phyloP scores from a whole-genome alignment of 2,113 vertebrate species.

The Passer domesticus region DNA sequence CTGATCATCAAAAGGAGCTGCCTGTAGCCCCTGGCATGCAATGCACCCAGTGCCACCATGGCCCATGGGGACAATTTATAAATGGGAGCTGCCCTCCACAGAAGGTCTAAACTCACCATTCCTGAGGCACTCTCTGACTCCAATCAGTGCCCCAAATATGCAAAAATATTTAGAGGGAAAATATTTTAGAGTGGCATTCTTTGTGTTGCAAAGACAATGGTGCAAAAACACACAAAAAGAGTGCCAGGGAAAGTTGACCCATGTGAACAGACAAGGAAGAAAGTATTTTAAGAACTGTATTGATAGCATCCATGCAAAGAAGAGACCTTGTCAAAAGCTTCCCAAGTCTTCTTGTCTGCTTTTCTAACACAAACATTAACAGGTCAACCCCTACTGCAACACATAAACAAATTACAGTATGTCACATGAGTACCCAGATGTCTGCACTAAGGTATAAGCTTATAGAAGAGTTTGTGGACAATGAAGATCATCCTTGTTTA shows the following conservation, averaged over 20 bases:
- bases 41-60: not conserved
- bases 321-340: not conserved
- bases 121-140: not conserved
- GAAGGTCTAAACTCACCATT: not conserved
- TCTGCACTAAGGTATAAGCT: not conserved
- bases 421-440: not conserved
- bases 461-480: not conserved
- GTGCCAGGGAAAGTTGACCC: fast-evolving
- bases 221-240: not conserved
- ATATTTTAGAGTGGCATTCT: not conserved
- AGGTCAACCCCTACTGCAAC: not conserved
- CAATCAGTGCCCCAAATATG: not conserved
- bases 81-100: not conserved
- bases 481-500: not conserved
- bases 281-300: not conserved
- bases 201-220: not conserved
- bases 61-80: fast-evolving
- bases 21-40: not conserved
- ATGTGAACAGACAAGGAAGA: not conserved
- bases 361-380: not conserved
- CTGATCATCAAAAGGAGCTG: not conserved
- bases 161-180: not conserved
- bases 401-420: not conserved
- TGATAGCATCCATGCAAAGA: not conserved
- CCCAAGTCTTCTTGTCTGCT: not conserved